Base-by-base conservation (phyloP, 2,888 invertebrate genomes). In the Operophtera brumata region DNA sequence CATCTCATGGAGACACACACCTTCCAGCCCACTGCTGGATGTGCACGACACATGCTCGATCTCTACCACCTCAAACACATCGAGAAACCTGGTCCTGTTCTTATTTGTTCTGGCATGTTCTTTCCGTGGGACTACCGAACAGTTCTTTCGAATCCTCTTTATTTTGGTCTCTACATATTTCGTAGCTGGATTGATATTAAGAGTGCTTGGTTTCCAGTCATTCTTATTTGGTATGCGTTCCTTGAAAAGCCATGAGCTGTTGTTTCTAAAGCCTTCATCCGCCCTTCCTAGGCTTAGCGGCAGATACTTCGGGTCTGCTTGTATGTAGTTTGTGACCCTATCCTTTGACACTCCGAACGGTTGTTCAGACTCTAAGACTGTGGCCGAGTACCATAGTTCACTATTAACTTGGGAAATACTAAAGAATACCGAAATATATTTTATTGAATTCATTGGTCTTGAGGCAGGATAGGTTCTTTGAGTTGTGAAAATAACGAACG, bases 51-150 rank as follows among this genome's bases (percentile, higher is more conserved):
- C 91, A 70, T 95, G 94, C 44, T 93, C 90, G 73, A 95, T 94
- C 70, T 94, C 91, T 6, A 95, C 91, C 7, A 95, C 92, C 58
- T 94, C 93, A 66, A 95, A 94, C 7, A 95, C 85, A 73, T 93
- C 94, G 40, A 95, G 83, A 69, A 95, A 93, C 35, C 90, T 73
- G 20, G 70, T 64, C 39, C 64, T 77, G 5, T 60, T 62, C 26
- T 54, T 46, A 42, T 65, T 61, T 30, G 49, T 43, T 35, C 30
- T 48, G n/a, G 35, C 30, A 7, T 35, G 45, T 37, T 56, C 63
- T 30, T 11, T 25, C 2, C 59, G 55, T 11, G 52, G 55, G 4
- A 65, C 35, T 26, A 58, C 51, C 8, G 71, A 73, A 61, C 80
- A 82, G 62, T 68, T 67, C 48, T 68, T 78, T 11, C 70, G 51